Evolutionary conservation across 2,888 invertebrate species (phyloP), one percentile per base, ranked within the genome.

Genomic region (Furcula furcula): DNA sequence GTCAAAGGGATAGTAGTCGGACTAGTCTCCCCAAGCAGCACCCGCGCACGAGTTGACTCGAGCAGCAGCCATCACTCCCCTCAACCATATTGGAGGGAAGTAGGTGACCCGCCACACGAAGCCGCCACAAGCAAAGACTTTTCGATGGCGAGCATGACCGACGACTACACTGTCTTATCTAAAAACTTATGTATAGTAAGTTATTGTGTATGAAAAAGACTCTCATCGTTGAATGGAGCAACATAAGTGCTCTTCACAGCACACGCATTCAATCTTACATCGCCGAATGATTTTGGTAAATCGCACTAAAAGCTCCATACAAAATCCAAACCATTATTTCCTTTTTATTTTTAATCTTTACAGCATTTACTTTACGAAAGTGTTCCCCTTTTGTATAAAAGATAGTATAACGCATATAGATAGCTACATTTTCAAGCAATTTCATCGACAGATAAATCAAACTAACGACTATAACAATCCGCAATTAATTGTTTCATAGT

Each of bases 221-320:
- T 36, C 35, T 44, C 26, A 28, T 31, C 23, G 31, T 30, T 46
- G 45, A 62, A 60, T 43, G 49, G 48, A 39, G 40, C 40, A 42
- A 35, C 52, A 46, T 46, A 58, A 67, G 63, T 56, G 64, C 60
- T 59, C 54, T 62, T 36, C 27, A 36, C 44, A 46, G 48, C 40
- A 36, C 45, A 37, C 33, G 55, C 48, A 56, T 65, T 70, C 60
- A 60, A 44, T 44, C 57, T 42, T 51, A 56, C 62, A 62, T 55
- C 55, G 57, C 57, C 55, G 45, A 46, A 46, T 44, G 29, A 48
- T 44, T 46, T 46, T 38, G 45, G 44, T 36, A 51, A 56, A 43
- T 62, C 61, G 37, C 53, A 58, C 61, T 66, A 58, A 65, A 65
- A 66, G 64, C 61, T 43, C 56, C 53, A 51, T 45, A 55, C 46